A percentile compares a stretch with the other conserved stretches of the same genome.
phyloP scores from a whole-genome alignment of 2,888 invertebrate genomes.

The Operophtera brumata region DNA sequence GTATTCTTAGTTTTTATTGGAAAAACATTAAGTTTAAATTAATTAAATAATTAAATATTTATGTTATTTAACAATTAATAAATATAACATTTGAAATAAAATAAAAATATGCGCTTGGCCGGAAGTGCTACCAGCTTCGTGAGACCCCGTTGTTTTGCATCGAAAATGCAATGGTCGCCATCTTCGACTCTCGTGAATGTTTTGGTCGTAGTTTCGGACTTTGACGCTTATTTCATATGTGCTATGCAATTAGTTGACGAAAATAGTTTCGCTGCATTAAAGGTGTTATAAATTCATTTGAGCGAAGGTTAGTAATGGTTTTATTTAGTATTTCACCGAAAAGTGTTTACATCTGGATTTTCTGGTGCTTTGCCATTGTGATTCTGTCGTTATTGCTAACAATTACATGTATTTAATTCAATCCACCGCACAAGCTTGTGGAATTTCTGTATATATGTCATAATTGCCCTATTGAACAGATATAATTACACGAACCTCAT shows the following conservation, averaged over 20 bases:
- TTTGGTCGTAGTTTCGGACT: conserved; percentile 82
- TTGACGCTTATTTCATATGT: conserved; percentile 70
- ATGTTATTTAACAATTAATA: background rate
- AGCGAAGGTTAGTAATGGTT: conserved; percentile 65
- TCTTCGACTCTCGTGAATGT: conserved; percentile 91
- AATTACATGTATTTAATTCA: conserved; percentile 48
- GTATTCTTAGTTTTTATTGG: background rate
- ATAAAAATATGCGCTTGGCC: conserved; percentile 45
- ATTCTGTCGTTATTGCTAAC: conserved; percentile 75
- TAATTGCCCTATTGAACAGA: conserved; percentile 40
- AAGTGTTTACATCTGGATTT: conserved; percentile 90
- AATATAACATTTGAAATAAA: background rate
- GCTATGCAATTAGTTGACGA: conserved; percentile 72
- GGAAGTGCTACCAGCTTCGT: conserved; percentile 63
- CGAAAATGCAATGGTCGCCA: conserved; percentile 92
- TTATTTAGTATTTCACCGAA: conserved; percentile 63
- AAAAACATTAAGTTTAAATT: background rate
- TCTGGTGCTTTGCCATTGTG: conserved; percentile 80
- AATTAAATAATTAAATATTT: background rate
- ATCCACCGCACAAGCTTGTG: conserved; percentile 26
- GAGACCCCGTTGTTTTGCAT: conserved; percentile 86
- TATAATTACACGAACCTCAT: conserved; percentile 71
- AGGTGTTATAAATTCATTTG: conserved; percentile 60
- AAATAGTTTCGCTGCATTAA: conserved; percentile 68
- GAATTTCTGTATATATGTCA: conserved; percentile 42